phyloP scores from a whole-genome alignment of 2,888 invertebrate species.

The Coelopa pilipes region DNA sequence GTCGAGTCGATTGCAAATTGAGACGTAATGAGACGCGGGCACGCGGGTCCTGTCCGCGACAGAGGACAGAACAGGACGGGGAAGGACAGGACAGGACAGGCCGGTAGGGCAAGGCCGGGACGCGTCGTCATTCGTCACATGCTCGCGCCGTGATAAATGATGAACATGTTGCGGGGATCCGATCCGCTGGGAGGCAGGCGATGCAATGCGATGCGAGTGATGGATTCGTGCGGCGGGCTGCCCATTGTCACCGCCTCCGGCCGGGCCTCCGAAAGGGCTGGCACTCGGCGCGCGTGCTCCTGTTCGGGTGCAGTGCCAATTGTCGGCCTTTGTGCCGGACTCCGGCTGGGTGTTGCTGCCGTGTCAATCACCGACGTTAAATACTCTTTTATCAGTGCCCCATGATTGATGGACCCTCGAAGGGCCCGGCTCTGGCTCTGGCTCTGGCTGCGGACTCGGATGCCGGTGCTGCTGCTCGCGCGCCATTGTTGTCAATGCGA shows the following conservation, averaged over 20 bases:
- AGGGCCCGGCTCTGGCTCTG: too few relatives aligned
- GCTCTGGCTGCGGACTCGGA: too few relatives aligned
- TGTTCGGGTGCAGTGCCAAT: slow-evolving; percentile 4
- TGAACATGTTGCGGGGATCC: slow-evolving; percentile 1
- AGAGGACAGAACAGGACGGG: background rate
- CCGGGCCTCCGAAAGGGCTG: slow-evolving; percentile 7
- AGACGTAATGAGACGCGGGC: slow-evolving; percentile 30
- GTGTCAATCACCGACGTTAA: slow-evolving; percentile 28
- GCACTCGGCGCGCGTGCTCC: background rate
- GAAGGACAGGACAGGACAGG: background rate
- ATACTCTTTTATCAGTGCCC: slow-evolving; percentile 27
- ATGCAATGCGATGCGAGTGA: slow-evolving; percentile 16
- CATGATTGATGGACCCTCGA: slow-evolving; percentile 29
- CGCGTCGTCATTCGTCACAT: slow-evolving; percentile 5
- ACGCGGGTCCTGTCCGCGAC: background rate
- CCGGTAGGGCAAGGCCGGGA: background rate
- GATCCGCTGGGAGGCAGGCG: too few relatives aligned
- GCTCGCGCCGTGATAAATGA: slow-evolving; percentile 30
- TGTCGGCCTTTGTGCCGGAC: slow-evolving; percentile 6
- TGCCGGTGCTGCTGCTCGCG: too few relatives aligned
- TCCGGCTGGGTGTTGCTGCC: slow-evolving; percentile 4
- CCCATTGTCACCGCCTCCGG: slow-evolving; percentile 10
- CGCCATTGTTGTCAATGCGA: too few relatives aligned
- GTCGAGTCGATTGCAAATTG: slow-evolving; percentile 28
- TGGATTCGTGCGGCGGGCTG: slow-evolving; percentile 12